phyloP scores from a whole-genome alignment of 2,888 invertebrate species.

The Electrophaes corylata region DNA sequence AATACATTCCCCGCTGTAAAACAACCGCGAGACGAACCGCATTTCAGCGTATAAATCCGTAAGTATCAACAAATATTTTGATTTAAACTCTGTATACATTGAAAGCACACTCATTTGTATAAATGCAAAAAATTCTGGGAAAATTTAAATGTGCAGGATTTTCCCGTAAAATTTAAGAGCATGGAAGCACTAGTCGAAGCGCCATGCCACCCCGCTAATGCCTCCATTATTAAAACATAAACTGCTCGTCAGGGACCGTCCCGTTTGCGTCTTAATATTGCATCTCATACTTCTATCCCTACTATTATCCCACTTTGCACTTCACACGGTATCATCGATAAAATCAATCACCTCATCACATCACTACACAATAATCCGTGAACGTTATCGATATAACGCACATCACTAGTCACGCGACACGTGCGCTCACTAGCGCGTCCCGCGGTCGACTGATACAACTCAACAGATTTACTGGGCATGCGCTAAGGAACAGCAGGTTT shows the following conservation, averaged over 20 bases:
- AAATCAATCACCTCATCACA: slow-evolving; percentile 35
- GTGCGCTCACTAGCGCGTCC: slow-evolving; percentile 51
- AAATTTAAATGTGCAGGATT: neutral
- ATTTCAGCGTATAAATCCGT: slow-evolving; percentile 7
- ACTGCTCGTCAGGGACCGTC: slow-evolving; percentile 39
- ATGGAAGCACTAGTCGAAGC: slow-evolving; percentile 36
- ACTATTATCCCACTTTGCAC: slow-evolving; percentile 22
- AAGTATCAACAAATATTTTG: slow-evolving; percentile 17
- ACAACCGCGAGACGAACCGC: slow-evolving; percentile 13
- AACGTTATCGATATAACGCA: slow-evolving; percentile 23
- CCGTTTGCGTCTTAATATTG: slow-evolving; percentile 22
- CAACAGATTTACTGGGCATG: slow-evolving; percentile 57
- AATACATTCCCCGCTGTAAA: slow-evolving; percentile 14
- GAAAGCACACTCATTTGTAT: neutral
- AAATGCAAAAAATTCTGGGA: neutral
- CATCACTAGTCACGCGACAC: slow-evolving; percentile 39
- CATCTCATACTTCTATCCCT: slow-evolving; percentile 37
- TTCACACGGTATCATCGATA: slow-evolving; percentile 20
- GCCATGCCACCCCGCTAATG: slow-evolving; percentile 54
- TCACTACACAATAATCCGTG: slow-evolving; percentile 61
- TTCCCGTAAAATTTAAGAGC: slow-evolving; percentile 5
- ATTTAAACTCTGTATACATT: neutral
- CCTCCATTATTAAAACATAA: slow-evolving; percentile 71
- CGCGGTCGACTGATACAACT: slow-evolving; percentile 65
- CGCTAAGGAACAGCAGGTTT: slow-evolving; percentile 28